Base-by-base conservation (phyloP, 2,888 invertebrate species). In the Eucera pruinosa region DNA sequence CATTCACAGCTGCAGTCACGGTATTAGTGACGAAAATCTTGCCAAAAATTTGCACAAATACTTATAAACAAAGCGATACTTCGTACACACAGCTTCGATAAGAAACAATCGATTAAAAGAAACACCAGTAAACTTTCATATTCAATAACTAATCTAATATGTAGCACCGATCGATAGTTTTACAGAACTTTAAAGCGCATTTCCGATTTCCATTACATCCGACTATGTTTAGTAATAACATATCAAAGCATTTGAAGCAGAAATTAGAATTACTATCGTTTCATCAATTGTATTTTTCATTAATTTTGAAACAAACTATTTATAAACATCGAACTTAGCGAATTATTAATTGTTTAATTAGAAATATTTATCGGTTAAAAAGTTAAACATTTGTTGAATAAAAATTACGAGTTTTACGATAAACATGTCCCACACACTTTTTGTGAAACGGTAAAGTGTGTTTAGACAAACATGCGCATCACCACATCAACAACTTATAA, bases 401-500 rank as follows among this genome's bases (percentile, higher is more conserved):
- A 61, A 23, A 61, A 43, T 57, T 25, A 55, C 43, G 65, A 20
- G 18, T 61, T 48, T 52, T 18, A 45, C 54, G 45, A 66, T n/a
- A 55, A 30, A 71, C 45, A 39, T 39, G 41, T 66, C 18, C 39
- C 33, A 33, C 7, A 55, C 64, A 69, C 60, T 45, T 76, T 61
- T 65, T 23, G 23, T 39, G 30, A 48, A 61, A 65, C 27, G 39
- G 25, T 13, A 57, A 57, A 66, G 39, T 70, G 64, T 77, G 52
- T 55, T 71, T 54, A 23, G 67, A 65, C 52, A 62, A 68, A 25
- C 81, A 82, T 84, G 80, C 82, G 52, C 64, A 80, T 82, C 65
- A 80, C 73, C 62, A 76, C 54, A 82, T 58, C 67, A 83, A n/a
- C n/a, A n/a, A 54, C 18, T 76, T 68, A 69, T 82, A 81, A 84